These are phyloP conservation scores for Drosophila rhopaloa DNA, from an alignment of 1,140 invertebrate genomes.

Conservation along the genomic window DNA sequence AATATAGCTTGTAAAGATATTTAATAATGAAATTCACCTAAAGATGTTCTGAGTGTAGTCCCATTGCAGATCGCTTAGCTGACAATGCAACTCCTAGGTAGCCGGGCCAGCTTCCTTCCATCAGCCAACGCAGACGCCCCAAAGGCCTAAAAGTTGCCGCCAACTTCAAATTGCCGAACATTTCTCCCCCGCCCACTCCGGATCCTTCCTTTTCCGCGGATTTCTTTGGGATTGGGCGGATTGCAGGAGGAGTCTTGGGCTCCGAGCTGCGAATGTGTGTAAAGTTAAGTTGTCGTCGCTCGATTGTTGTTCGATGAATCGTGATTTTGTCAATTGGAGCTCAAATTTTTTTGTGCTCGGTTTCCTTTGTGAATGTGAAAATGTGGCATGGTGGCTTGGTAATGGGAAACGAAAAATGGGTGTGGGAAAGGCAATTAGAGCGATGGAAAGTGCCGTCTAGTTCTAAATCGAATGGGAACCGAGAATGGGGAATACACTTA, in stretches of 20 bases:
- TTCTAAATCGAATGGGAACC: constrained; percentile 30
- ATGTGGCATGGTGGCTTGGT: constrained; percentile 24
- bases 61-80: constrained; percentile 44
- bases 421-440: constrained; percentile 62
- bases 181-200: constrained; percentile 5
- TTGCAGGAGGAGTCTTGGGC: constrained; percentile 26
- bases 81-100: constrained; percentile 56
- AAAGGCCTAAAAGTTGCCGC: constrained; percentile 69
- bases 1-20: too few relatives aligned
- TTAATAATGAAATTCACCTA: not conserved
- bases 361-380: constrained; percentile 42
- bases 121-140: constrained; percentile 71
- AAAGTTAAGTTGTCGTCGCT: constrained; percentile 73
- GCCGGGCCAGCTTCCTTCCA: constrained; percentile 62
- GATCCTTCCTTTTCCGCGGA: not conserved
- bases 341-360: constrained; percentile 51
- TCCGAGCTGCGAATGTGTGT: constrained; percentile 53
- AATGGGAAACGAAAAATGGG: constrained; percentile 38
- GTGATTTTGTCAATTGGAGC: constrained; percentile 70
- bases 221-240: constrained; percentile 19
- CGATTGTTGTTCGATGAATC: constrained; percentile 57
- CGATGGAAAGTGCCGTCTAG: constrained; percentile 36
- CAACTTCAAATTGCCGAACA: constrained; percentile 49
- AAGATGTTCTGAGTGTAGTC: not conserved
- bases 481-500: constrained; percentile 15